Percentiles rank a stretch among this genome's conserved stretches.
Conservation (phyloP, 2,888 invertebrate genomes). For the Pterostichus niger region DNA sequence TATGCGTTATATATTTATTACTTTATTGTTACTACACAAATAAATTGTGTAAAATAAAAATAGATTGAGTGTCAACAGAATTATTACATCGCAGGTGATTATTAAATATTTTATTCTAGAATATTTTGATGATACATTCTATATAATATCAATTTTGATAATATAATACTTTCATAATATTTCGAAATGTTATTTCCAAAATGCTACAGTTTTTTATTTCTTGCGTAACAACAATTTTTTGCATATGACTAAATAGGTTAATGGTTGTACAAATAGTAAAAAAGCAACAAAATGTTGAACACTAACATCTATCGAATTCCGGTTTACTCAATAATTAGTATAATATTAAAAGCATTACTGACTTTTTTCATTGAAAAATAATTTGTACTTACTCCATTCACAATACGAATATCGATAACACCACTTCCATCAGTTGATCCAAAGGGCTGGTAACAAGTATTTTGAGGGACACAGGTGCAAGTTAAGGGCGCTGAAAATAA, state of each 20-base stretch:
- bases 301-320: no score
- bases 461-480: conserved; percentile 69
- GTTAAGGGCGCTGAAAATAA: conserved; percentile 4
- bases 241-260: conserved; percentile 17
- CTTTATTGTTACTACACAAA: no score
- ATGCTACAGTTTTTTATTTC: not conserved
- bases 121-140: no score
- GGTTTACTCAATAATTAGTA: no score
- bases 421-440: conserved; percentile 79
- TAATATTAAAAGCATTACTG: no score
- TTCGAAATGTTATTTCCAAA: not conserved
- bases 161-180: not conserved
- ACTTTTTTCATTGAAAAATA: not conserved
- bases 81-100: not conserved
- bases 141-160: no score
- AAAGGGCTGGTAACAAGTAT: conserved; percentile 74
- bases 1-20: no score
- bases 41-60: no score
- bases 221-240: conserved; percentile 20
- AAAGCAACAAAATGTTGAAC: not conserved
- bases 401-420: conserved; percentile 82
- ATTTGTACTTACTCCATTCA: conserved; percentile 78
- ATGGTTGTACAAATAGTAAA: not conserved
- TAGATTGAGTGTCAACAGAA: no score
- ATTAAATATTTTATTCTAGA: no score